Evolutionary conservation across 2,888 invertebrate species (phyloP), one percentile per base, ranked within the genome.

Genomic region (Drosophila lutescens): DNA sequence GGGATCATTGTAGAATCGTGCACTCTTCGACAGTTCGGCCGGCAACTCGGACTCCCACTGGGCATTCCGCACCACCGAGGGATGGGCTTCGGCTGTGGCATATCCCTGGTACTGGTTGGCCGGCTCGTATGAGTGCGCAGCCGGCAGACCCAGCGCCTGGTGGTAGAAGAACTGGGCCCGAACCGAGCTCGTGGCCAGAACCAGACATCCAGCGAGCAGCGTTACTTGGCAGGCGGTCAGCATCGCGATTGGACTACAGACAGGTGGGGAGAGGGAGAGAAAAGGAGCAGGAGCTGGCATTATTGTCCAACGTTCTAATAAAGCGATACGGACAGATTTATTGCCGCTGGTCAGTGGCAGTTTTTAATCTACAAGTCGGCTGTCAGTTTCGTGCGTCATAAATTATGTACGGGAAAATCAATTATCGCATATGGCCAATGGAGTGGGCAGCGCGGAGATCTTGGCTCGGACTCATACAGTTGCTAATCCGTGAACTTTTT

Each of bases 1-100:
- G 0, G 96, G 96, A 91, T 97, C 95, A 83, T 95, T 96, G 90
- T 96, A 97, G 91, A 97, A 97, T 7, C 93, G 92, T 4, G 79
- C 78, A 56, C 91, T 90, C 49, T 94, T 93, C 54, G 94, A 92
- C 32, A 96, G 92, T 68, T 96, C 94, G 0, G 94, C 92, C 0
- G 96, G 96, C n/a, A 97, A 92, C 51, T 94, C 93, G 0, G 96
- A 93, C 87, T 97, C 97, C 82, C 94, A 94, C 1, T 94, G 94
- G 1, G 96, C 94, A 86, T 96, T 96, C 17, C 93, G 92, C 34
- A 96, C 93, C 0, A 96, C 96, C 0, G 95, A 95, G 6, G 95
- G 95, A 90, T 96, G 96, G 0, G 95, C 94, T 1, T 93, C 76
- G 4, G 90, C 86, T 9, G 86, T 80, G 56, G 77, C 84, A 68